Evolutionary conservation across 2,888 invertebrate species (phyloP).

Genomic region (Callinectes sapidus): DNA sequence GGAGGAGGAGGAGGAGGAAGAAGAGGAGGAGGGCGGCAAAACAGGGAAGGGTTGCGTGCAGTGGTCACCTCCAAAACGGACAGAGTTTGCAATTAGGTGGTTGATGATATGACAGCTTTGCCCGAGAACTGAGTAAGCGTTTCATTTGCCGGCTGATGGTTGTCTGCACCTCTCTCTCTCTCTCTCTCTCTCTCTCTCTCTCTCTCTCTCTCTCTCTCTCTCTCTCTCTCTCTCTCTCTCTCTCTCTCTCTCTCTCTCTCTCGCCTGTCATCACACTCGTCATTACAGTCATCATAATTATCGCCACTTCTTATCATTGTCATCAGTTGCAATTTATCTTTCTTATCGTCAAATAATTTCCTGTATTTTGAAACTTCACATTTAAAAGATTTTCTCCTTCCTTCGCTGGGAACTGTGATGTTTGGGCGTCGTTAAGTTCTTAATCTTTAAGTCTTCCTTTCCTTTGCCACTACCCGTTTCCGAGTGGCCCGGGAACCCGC

Average conservation of each 20-base stretch:
- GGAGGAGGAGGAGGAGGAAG: neutral
- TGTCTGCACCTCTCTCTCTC: neutral
- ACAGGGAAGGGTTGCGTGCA: neutral
- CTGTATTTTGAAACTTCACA: constrained; percentile 14
- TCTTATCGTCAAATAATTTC: neutral
- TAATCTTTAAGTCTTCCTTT: constrained; percentile 6
- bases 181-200: neutral
- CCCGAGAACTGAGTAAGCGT: neutral
- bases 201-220: constrained; percentile 44
- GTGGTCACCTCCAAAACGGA: neutral
- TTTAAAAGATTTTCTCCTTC: neutral
- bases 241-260: constrained; percentile 39
- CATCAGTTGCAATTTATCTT: constrained; percentile 15
- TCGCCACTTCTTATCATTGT: constrained; percentile 18
- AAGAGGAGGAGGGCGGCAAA: neutral
- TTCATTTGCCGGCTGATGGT: neutral
- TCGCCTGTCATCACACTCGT: neutral
- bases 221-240: constrained; percentile 47
- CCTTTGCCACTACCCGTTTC: neutral
- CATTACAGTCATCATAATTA: constrained; percentile 14
- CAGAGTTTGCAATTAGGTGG: neutral
- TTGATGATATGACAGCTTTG: constrained; percentile 7
- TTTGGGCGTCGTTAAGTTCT: neutral
- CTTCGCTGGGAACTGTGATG: neutral
- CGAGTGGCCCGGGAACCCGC: too few relatives aligned